Base-by-base conservation (phyloP, 92 coral and sea anemone genomes). In the Siderastrea radians region DNA sequence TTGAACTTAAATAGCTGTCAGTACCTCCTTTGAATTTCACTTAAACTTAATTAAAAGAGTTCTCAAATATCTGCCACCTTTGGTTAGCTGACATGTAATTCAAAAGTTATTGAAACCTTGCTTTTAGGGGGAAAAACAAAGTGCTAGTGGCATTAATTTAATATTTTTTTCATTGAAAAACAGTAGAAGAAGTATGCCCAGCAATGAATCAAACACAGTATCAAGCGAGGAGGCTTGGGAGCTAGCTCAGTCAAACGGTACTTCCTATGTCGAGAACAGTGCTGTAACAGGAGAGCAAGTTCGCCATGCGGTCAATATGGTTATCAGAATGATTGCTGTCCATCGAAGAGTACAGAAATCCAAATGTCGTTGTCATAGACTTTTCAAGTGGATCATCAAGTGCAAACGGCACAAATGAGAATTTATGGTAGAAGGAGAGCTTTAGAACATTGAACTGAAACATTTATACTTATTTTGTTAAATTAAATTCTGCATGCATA, bases 221-320 rank as follows among this genome's bases (percentile, higher is more conserved):
- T 52, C 77, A 10, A 14, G 7, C 1, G 16, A 69, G 55, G 77
- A 81, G 57, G 85, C 85, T 46, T 55, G 77, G 63, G 88, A 92
- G 47, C 83, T 92, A 26, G 95, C 95, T 38, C 74, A 81, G 52
- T 49, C 68, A 54, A 83, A 87, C 52, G 93, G 88, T 9, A 92
- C 98, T 43, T 85, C 82, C 5, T 95, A 95, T 68, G 81, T 92
- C 19, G 98, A 95, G 88, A 93, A 70, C 72, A 95, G 98, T 83
- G 91, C 96, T 0, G 38, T 75, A 54, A 92, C 93, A 9, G 92
- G 94, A 52, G 88, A 94, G 63, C 93, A 94, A 4, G 67, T 95
- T 3, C 74, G 60, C 46, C 96, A 93, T 15, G 90, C 91, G 14
- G 78, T 95, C 8, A 80, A 78, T 52, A 85, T 90, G 5, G 98